Evolutionary conservation across 2,113 vertebrate genomes (phyloP).

Genomic region (Australoheros scitulus): DNA sequence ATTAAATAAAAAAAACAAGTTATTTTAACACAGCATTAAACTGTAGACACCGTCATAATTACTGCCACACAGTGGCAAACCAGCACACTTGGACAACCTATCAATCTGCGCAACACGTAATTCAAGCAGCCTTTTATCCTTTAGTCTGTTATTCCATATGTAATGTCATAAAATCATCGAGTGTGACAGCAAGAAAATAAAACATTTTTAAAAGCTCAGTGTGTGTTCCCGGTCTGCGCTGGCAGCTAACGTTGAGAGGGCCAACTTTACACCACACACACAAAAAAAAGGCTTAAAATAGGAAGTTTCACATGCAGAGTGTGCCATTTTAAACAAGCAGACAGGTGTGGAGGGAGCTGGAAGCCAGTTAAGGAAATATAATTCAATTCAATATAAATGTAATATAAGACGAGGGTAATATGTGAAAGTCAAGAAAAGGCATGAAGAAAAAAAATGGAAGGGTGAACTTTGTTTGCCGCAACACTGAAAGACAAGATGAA

Average conservation of each 20-base stretch:
- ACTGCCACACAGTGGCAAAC: conserved; percentile 52
- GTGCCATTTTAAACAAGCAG: conserved; percentile 62
- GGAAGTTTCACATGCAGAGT: conserved; percentile 47
- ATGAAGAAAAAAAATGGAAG: not conserved
- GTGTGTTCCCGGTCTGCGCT: conserved; percentile 58
- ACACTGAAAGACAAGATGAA: not conserved
- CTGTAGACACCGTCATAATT: conserved; percentile 44
- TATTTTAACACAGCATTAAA: conserved; percentile 49
- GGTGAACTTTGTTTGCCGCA: conserved; percentile 8
- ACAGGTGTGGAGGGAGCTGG: conserved; percentile 1
- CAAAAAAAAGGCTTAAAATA: conserved; percentile 33
- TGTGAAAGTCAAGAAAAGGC: not conserved
- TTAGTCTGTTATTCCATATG: conserved; percentile 73
- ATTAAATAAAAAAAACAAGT: conserved; percentile 33
- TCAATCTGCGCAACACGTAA: conserved; percentile 66
- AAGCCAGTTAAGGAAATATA: conserved; percentile 32
- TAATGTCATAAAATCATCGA: conserved; percentile 75
- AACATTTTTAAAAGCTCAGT: conserved; percentile 67
- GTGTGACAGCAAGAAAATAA: conserved; percentile 68
- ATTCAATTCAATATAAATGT: conserved; percentile 24
- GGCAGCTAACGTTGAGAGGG: conserved; percentile 51
- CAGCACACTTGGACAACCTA: conserved; percentile 63
- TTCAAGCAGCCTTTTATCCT: conserved; percentile 68
- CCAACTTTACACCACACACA: conserved; percentile 34
- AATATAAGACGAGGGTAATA: not conserved